Conservation (phyloP, 2,888 invertebrate genomes). For the Brassicogethes aeneus region DNA sequence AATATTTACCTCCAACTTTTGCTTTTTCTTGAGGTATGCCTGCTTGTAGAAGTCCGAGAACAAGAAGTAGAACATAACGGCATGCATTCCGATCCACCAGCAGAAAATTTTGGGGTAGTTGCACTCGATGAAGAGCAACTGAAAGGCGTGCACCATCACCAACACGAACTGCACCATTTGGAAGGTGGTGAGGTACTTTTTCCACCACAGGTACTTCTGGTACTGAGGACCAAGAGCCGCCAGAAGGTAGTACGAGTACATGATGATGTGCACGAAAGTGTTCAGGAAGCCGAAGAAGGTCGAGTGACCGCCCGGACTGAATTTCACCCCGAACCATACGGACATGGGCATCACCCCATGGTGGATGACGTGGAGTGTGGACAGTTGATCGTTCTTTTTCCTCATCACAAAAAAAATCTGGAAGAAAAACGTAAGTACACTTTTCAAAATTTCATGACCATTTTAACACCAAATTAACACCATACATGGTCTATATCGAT, state of each 20-base stretch:
- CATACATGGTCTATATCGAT: no score
- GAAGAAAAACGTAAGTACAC: no score
- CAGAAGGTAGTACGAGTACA: conserved; percentile 88
- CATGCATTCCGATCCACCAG: conserved; percentile 88
- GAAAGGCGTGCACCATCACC: conserved; percentile 84
- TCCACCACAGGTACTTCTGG: conserved; percentile 92
- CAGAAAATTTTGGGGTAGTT: conserved; percentile 82
- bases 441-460: no score
- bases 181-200: conserved; percentile 81
- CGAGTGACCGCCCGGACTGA: conserved; percentile 72
- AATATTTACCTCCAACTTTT: conserved; percentile 6
- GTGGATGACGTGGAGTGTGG: conserved; percentile 90
- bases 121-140: conserved; percentile 80
- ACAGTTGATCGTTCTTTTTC: conserved; percentile 90
- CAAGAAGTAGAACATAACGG: conserved; percentile 85
- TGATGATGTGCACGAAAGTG: conserved; percentile 89
- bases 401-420: conserved; percentile 85
- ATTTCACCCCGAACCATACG: conserved; percentile 63
- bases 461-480: no score
- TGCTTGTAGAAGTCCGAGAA: conserved; percentile 88
- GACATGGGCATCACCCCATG: conserved; percentile 96
- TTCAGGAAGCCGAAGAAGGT: conserved; percentile 91
- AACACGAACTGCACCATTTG: conserved; percentile 90
- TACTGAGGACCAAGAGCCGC: conserved; percentile 83
- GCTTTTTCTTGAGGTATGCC: conserved; percentile 51